Conservation (phyloP, 2,888 invertebrate species). For the Calliopum simillimum region DNA sequence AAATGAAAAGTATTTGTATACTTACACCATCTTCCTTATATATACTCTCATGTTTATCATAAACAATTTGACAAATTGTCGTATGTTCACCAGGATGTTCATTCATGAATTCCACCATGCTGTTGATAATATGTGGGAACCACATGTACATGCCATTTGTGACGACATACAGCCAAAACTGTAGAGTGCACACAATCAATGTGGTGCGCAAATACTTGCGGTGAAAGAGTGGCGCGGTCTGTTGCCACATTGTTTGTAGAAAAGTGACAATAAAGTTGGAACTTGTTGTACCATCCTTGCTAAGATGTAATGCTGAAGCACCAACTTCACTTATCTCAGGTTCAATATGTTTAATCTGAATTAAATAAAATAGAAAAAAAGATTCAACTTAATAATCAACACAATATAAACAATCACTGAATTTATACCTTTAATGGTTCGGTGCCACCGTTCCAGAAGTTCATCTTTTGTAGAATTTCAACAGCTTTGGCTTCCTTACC, state of each 20-base stretch:
- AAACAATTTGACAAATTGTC: constrained; percentile 56
- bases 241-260: constrained; percentile 58
- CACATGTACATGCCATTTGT: constrained; percentile 62
- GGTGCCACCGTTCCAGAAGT: constrained; percentile 53
- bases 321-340: constrained; percentile 46
- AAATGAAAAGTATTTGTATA: neutral
- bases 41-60: constrained; percentile 46
- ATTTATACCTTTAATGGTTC: constrained; percentile 46
- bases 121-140: constrained; percentile 63
- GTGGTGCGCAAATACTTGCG: constrained; percentile 55
- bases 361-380: neutral
- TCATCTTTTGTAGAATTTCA: constrained; percentile 54
- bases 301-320: constrained; percentile 27
- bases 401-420: neutral
- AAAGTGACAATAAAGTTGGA: constrained; percentile 47
- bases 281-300: constrained; percentile 36
- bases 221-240: constrained; percentile 60
- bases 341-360: constrained; percentile 49
- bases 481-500: constrained; percentile 55
- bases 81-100: constrained; percentile 50
- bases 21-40: constrained; percentile 49
- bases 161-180: constrained; percentile 59
- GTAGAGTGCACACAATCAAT: constrained; percentile 57
- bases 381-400: neutral
- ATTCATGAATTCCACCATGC: constrained; percentile 55